A percentile compares a stretch with the other conserved stretches of the same genome.
Evolutionary conservation across 2,888 invertebrate genomes (phyloP).

Genomic region (Phrixothrix hirtus): DNA sequence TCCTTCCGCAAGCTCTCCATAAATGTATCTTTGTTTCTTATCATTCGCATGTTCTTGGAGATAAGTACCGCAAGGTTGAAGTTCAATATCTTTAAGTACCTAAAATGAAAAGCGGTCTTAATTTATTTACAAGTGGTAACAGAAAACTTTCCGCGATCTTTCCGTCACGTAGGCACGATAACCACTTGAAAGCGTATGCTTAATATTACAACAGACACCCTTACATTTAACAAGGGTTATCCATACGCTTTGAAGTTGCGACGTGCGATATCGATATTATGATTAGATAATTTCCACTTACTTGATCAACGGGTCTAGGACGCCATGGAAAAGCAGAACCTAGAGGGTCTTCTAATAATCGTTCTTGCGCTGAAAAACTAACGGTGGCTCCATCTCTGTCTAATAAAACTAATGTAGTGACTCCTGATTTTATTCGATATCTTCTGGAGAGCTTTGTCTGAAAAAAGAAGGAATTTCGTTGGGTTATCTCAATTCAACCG

Average conservation of each 20-base stretch:
- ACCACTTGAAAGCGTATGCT: no score
- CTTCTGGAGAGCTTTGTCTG: slow-evolving; percentile 77
- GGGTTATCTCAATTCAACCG: no score
- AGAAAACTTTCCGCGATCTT: no score
- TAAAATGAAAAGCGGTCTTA: slow-evolving; percentile 21
- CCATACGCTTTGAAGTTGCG: no score
- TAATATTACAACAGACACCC: no score
- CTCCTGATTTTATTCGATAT: slow-evolving; percentile 75
- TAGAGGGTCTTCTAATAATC: slow-evolving; percentile 70
- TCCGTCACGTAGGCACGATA: no score
- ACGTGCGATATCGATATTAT: no score
- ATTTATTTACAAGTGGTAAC: no score
- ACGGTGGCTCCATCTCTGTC: slow-evolving; percentile 71
- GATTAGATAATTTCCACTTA: no score
- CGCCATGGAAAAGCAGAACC: slow-evolving; percentile 77
- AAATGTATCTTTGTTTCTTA: slow-evolving; percentile 45
- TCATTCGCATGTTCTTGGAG: slow-evolving; percentile 46
- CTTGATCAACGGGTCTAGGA: slow-evolving; percentile 67
- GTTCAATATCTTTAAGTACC: slow-evolving; percentile 58
- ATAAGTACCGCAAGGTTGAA: slow-evolving; percentile 50
- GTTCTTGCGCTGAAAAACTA: slow-evolving; percentile 61
- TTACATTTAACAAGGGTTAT: no score
- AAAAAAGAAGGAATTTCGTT: no score
- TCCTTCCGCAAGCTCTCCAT: slow-evolving; percentile 65
- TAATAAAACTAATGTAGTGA: slow-evolving; percentile 74